Evolutionary conservation across 2,888 invertebrate species (phyloP).

Genomic region (Odontocerum albicorne): DNA sequence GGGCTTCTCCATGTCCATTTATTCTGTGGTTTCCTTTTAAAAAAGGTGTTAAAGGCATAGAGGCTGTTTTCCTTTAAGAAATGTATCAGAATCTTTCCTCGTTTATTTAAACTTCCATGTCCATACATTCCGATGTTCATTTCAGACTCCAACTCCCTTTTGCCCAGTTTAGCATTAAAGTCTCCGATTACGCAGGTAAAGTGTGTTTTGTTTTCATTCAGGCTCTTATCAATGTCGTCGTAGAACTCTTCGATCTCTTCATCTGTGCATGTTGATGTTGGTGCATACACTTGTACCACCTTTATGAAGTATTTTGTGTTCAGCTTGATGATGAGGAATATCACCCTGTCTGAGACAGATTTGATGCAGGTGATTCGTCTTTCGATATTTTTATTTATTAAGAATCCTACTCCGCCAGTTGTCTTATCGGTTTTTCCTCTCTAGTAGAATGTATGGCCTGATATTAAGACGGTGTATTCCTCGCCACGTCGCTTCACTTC

Average conservation of each 20-base stretch:
- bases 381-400: neutral
- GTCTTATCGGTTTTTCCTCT: neutral
- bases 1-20: too few species aligned
- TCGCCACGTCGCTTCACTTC: neutral
- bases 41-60: neutral
- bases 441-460: neutral
- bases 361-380: neutral
- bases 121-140: neutral
- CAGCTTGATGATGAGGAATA: neutral
- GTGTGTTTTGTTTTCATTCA: constrained; percentile 1
- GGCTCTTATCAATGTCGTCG: neutral
- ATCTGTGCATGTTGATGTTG: constrained; percentile 1
- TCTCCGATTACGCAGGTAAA: neutral
- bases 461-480: neutral
- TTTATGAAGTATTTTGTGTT: neutral
- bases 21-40: too few species aligned
- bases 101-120: neutral
- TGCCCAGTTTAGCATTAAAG: neutral
- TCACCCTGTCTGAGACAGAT: neutral
- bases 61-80: neutral
- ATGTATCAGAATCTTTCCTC: neutral
- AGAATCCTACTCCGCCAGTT: constrained; percentile 1
- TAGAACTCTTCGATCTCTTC: constrained; percentile 1
- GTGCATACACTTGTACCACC: neutral
- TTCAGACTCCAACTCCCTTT: neutral